These are phyloP conservation scores for Lota lota DNA, from an alignment of 2,113 vertebrate genomes.

Conservation along the genomic window DNA sequence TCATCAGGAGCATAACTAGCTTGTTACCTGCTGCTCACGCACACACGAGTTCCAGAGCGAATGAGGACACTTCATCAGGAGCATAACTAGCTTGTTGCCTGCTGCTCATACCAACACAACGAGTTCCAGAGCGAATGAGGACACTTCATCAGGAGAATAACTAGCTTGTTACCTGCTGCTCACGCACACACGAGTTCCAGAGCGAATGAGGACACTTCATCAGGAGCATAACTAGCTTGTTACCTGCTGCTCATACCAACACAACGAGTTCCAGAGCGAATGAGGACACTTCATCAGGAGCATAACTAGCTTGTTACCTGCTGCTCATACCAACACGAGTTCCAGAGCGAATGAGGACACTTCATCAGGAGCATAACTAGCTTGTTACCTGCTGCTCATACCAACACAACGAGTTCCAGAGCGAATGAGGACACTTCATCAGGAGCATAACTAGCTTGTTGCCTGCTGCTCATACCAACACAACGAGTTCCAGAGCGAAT, in stretches of 20 bases:
- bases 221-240: slow-evolving; percentile 36
- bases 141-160: slow-evolving; percentile 31
- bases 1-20: slow-evolving; percentile 35
- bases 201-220: slow-evolving; percentile 8
- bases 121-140: too few species aligned
- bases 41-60: too few species aligned
- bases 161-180: slow-evolving; percentile 29
- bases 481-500: too few species aligned
- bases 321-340: slow-evolving; percentile 1
- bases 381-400: slow-evolving; percentile 21
- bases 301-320: slow-evolving; percentile 33
- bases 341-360: neutral
- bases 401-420: too few species aligned
- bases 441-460: slow-evolving; percentile 35
- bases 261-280: too few species aligned
- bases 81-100: slow-evolving; percentile 34
- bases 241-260: slow-evolving; percentile 6
- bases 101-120: neutral
- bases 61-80: slow-evolving; percentile 16
- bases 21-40: slow-evolving; percentile 20
- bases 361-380: slow-evolving; percentile 37
- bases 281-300: slow-evolving; percentile 18
- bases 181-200: neutral
- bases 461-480: slow-evolving; percentile 6
- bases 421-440: slow-evolving; percentile 10